These are phyloP conservation scores for Orchesella cincta DNA, from an alignment of 1,140 invertebrate genomes.

Conservation along the genomic window DNA sequence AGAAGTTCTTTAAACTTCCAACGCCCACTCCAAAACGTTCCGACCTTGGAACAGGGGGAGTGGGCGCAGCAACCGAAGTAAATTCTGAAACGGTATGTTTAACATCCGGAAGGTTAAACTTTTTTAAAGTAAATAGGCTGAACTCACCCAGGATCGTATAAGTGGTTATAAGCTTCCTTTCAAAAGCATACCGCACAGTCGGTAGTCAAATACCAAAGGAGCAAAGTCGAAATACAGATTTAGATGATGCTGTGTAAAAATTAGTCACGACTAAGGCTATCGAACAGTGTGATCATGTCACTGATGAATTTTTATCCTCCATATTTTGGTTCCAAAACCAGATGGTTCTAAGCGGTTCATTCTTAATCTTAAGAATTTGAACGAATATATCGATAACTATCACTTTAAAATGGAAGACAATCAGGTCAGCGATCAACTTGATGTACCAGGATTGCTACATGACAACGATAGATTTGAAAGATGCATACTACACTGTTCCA, in stretches of 20 bases:
- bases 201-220: no score
- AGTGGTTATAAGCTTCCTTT: background rate
- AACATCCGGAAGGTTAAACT: background rate
- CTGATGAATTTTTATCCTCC: conserved; percentile 5
- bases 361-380: conserved; percentile 30
- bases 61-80: background rate
- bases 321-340: conserved; percentile 30
- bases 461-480: conserved; percentile 33
- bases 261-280: background rate
- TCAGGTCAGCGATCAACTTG: background rate
- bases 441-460: conserved; percentile 15
- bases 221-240: background rate
- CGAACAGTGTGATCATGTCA: background rate
- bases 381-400: background rate
- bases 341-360: conserved; percentile 8
- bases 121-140: background rate
- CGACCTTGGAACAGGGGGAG: background rate
- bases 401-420: conserved; percentile 39
- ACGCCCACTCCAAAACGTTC: background rate
- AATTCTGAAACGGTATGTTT: background rate
- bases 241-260: background rate
- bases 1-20: background rate
- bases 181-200: background rate
- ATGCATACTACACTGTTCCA: conserved; percentile 37
- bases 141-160: background rate